Evolutionary conservation across 2,797 vertebrate genomes (phyloP), one percentile per base, ranked within the genome.

Genomic region (Galago senegalensis): DNA sequence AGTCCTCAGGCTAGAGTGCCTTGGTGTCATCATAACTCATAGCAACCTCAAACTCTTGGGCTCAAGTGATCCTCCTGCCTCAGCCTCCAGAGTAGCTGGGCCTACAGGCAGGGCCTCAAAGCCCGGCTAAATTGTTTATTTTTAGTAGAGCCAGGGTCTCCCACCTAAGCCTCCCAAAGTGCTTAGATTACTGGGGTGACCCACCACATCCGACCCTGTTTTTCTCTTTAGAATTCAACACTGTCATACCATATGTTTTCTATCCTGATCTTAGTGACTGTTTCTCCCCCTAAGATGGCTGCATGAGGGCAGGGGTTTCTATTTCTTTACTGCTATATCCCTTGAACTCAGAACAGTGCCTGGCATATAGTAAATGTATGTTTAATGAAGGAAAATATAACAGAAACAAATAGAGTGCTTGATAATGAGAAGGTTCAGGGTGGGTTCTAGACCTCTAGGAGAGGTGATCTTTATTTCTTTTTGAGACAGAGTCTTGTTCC

Each of bases 181-280:
- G 49, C 14, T 53, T 53, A 13, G 49, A 53, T 53, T 53, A 14
- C 49, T 14, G 49, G 49, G 49, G 49, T 53, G 49, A 14, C 3
- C 49, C 49, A 53, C 49, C 49, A 53, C 13, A 4, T 13, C 49
- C 13, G 3, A 53, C 49, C 49, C 49, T 87, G 5, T 75, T 91
- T 93, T 80, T 72, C 83, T 89, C 46, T 88, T 13, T 69, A 40
- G 29, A 60, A 72, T 53, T 88, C 87, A 37, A 73, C 87, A 58
- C 34, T 82, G 21, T 60, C 53, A 23, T 76, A 63, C 34, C 34
- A 0, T 31, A 2, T 63, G 34, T 79, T 93, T 76, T 73, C 75
- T 23, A 2, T 87, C 83, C 88, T 77, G 23, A 20, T 80, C 65
- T 91, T 93, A 56, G 75, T 85, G 79, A 80, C 31, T 27, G 16